Conservation (phyloP, 2,113 vertebrate genomes). For the Onychorhynchus coronatus region DNA sequence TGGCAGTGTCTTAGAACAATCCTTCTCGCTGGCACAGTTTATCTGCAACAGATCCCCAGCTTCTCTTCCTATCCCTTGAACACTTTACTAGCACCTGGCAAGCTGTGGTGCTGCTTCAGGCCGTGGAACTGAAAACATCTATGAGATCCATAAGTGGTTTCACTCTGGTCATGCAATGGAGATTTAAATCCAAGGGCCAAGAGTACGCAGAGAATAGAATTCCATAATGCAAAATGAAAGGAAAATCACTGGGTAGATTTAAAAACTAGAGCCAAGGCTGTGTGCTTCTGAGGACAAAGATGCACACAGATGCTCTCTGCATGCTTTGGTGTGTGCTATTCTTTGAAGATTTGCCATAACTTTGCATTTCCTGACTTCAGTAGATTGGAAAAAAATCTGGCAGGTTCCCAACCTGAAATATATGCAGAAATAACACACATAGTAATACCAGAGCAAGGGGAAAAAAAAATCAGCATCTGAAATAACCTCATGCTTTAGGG, state of each 20-base stretch:
- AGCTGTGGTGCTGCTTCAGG: not conserved
- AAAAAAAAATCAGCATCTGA: not conserved
- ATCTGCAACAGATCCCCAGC: not conserved
- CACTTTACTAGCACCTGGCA: not conserved
- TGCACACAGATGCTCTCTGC: not conserved
- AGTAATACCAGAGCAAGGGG: not conserved
- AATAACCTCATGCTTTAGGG: not conserved
- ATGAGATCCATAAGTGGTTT: not conserved
- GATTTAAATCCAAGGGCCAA: not conserved
- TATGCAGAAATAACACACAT: constrained; percentile 46
- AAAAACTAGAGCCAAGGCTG: not conserved
- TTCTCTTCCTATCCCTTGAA: not conserved
- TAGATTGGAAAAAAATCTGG: not conserved
- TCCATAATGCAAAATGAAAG: not conserved
- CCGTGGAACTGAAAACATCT: not conserved
- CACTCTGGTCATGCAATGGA: not conserved
- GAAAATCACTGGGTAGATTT: not conserved
- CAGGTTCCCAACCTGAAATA: constrained; percentile 9
- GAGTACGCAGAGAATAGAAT: not conserved
- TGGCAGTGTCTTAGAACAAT: not conserved
- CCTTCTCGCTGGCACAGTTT: not conserved
- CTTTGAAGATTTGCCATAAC: not conserved
- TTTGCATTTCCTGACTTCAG: constrained; percentile 25
- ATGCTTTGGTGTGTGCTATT: not conserved
- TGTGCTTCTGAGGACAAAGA: constrained; percentile 16